Base-by-base conservation (phyloP, 2,888 invertebrate genomes). In the Leptinotarsa peninsularis region DNA sequence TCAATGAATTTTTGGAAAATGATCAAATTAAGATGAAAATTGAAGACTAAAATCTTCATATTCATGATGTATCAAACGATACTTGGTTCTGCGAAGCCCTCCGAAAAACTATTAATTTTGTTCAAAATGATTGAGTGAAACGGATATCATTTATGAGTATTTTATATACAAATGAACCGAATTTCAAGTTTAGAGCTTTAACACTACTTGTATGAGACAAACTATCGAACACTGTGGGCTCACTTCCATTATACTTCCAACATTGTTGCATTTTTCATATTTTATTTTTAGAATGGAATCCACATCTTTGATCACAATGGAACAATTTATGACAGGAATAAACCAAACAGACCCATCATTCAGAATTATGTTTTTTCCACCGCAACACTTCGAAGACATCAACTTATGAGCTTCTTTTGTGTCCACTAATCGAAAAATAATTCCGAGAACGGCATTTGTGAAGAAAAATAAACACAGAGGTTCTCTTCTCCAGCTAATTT, bases 351-450 rank as follows among this genome's bases (percentile, higher is more conserved):
- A 58, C 58, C 70, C 58, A 70, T 70, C 70, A 70, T 49, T 70
- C 33, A 56, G 70, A 58, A 58, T 70, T 70, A 70, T 70, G 58
- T 70, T 58, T 70, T 58, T 70, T 70, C 70, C 27, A 70, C 70
- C 70, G 70, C 70, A 70, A 70, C 70, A 70, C 70, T 49, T 58
- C 21, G 58, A 71, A 73, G 71, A 76, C 73, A 73, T 73, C 71
- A 76, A 67, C 71, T 71, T 73, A 73, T 72, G 68, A 76, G 69
- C 66, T 76, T 69, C 74, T 74, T 74, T 74, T 74, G 75, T 73
- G 75, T 73, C 66, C 66, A 68, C 73, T 78, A 78, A 78, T 76
- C 76, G 74, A 78, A 78, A 78, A 78, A 78, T 78, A 78, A 78
- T 78, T 78, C 78, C 72, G 68, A 74, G 78, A 76, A 78, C 60